Percentiles rank a stretch among this genome's conserved stretches.
Evolutionary conservation across 2,888 invertebrate genomes (phyloP).

Genomic region (Mythimna loreyi): DNA sequence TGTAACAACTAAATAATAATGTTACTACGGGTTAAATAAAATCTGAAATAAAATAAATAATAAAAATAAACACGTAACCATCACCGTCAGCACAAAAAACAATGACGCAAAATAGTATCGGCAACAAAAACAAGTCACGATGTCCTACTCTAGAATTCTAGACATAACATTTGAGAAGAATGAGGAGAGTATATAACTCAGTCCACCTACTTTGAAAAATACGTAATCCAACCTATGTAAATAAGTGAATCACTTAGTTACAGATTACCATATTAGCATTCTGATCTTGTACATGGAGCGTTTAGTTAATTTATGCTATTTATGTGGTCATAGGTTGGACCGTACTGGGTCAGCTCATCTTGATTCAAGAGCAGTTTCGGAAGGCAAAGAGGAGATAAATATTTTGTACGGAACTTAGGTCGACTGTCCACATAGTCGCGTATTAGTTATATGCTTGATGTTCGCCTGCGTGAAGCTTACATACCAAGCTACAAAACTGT

Average conservation of each 20-base stretch:
- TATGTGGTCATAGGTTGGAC: neutral
- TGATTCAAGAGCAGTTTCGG: constrained; percentile 12
- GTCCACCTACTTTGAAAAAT: constrained; percentile 40
- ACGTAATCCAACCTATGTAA: constrained; percentile 39
- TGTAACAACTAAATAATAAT: too few relatives aligned
- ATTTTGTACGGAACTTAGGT: neutral
- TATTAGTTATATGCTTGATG: too few relatives aligned
- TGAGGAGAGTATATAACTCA: constrained; percentile 11
- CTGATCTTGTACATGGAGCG: constrained; percentile 3
- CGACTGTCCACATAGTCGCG: too few relatives aligned
- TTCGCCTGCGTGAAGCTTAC: too few relatives aligned
- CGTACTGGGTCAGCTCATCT: constrained; percentile 18
- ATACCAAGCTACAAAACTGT: too few relatives aligned
- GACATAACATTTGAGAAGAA: constrained; percentile 31
- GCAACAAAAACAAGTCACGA: neutral
- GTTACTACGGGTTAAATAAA: too few relatives aligned
- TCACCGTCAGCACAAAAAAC: neutral
- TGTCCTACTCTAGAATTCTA: neutral
- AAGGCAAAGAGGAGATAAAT: neutral
- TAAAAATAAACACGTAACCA: neutral
- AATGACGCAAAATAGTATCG: neutral
- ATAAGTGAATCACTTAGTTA: constrained; percentile 47
- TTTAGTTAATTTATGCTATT: constrained; percentile 31
- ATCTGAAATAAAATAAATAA: too few relatives aligned
- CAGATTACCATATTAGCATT: constrained; percentile 32